phyloP scores from a whole-genome alignment of 1,140 invertebrate genomes.

The Chelonus insularis region DNA sequence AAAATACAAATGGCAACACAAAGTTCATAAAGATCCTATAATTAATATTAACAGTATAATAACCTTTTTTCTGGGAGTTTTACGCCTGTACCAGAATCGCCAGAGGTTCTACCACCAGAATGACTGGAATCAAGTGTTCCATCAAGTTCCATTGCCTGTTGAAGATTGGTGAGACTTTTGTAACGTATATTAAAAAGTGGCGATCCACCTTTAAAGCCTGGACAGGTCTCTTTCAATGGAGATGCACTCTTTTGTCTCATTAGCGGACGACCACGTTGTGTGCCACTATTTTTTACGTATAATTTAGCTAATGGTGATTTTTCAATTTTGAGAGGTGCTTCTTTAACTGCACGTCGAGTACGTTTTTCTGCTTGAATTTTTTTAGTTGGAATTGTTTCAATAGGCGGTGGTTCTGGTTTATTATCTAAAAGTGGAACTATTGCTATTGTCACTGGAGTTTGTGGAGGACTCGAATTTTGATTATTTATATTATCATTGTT shows the following conservation, averaged over 20 bases:
- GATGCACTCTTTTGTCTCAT: constrained; percentile 74
- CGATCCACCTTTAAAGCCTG: constrained; percentile 73
- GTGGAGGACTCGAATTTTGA: constrained; percentile 40
- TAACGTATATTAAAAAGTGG: constrained; percentile 82
- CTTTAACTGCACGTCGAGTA: constrained; percentile 63
- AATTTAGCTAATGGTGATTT: constrained; percentile 68
- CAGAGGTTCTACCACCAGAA: constrained; percentile 81
- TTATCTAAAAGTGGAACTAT: constrained; percentile 59
- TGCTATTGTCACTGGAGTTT: constrained; percentile 51
- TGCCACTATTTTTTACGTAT: constrained; percentile 75
- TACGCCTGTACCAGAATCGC: constrained; percentile 76
- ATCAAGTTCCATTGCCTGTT: constrained; percentile 76
- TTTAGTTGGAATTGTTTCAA: constrained; percentile 87
- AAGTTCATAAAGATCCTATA: not conserved
- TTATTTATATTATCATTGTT: too few species aligned
- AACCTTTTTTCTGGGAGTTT: constrained; percentile 79
- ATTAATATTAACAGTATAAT: not conserved
- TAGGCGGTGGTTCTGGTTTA: constrained; percentile 85
- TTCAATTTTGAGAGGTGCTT: constrained; percentile 52
- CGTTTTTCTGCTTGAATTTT: constrained; percentile 75
- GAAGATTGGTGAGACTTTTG: constrained; percentile 79
- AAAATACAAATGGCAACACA: not conserved
- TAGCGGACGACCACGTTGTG: constrained; percentile 67
- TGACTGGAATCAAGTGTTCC: constrained; percentile 87
- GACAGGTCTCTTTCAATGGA: constrained; percentile 71